Percentiles rank a stretch among this genome's conserved stretches.
These are phyloP conservation scores for Centrocercus urophasianus DNA, from an alignment of 2,113 vertebrate genomes.

Conservation along the genomic window DNA sequence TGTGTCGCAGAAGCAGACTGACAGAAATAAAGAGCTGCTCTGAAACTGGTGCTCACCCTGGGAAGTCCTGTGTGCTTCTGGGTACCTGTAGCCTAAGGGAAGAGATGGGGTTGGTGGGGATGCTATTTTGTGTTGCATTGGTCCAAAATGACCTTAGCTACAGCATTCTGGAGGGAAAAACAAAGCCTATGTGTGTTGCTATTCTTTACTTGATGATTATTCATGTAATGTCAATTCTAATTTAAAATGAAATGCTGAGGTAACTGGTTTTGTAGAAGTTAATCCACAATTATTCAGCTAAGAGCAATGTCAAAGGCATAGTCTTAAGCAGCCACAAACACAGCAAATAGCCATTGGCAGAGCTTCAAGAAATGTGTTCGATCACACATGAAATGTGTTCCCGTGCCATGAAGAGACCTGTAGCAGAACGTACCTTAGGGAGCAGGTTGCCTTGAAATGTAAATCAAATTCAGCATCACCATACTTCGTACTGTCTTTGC, in stretches of 20 bases:
- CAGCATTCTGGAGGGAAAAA: neutral
- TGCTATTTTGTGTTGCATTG: fast-evolving
- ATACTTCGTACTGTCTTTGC: neutral
- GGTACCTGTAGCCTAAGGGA: neutral
- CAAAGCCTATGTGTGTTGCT: neutral
- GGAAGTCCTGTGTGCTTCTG: neutral
- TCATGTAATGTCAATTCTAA: neutral
- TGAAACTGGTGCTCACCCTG: neutral
- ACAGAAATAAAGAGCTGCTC: neutral
- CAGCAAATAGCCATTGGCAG: neutral
- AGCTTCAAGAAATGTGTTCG: neutral
- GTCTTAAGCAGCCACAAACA: neutral
- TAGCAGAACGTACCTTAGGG: neutral
- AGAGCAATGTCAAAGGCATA: neutral
- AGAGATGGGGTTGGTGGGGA: neutral
- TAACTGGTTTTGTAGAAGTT: neutral
- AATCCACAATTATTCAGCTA: neutral
- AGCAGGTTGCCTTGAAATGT: neutral
- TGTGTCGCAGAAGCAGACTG: fast-evolving
- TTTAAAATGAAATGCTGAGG: neutral
- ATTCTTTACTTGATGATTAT: neutral
- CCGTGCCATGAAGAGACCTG: neutral
- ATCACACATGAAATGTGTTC: neutral
- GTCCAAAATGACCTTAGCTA: neutral
- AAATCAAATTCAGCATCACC: neutral